phyloP scores from a whole-genome alignment of 2,888 invertebrate species.

The Camponotus fellah region DNA sequence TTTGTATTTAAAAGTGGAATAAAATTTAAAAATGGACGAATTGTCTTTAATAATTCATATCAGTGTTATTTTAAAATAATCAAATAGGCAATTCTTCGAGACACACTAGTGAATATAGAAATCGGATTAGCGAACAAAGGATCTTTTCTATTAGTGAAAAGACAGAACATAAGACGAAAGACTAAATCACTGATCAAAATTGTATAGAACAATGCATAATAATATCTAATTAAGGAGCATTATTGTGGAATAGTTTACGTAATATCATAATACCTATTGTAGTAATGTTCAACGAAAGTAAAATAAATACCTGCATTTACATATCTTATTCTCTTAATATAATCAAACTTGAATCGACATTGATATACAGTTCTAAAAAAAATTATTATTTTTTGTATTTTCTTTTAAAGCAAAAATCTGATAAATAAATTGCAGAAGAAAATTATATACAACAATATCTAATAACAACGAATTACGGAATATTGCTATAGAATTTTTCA shows the following conservation, averaged over 20 bases:
- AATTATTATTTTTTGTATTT: too few species aligned
- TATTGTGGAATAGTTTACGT: neutral
- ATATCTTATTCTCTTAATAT: neutral
- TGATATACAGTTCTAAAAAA: too few species aligned
- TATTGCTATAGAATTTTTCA: too few species aligned
- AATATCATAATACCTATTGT: neutral
- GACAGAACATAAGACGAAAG: neutral
- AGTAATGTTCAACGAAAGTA: neutral
- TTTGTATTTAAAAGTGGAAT: neutral
- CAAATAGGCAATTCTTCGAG: neutral
- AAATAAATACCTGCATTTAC: neutral
- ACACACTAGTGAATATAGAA: neutral
- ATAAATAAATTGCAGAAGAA: too few species aligned
- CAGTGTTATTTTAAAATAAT: neutral
- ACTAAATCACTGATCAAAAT: neutral
- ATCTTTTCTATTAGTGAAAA: conserved; percentile 20
- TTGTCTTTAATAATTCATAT: neutral
- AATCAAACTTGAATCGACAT: too few species aligned
- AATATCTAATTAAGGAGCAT: neutral
- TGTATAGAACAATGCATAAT: neutral
- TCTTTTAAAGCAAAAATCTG: too few species aligned
- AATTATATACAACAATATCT: too few species aligned
- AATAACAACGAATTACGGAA: too few species aligned
- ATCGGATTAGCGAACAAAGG: neutral
- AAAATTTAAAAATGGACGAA: neutral